Conservation (phyloP, 2,113 vertebrate species). For the Piaya cayana region DNA sequence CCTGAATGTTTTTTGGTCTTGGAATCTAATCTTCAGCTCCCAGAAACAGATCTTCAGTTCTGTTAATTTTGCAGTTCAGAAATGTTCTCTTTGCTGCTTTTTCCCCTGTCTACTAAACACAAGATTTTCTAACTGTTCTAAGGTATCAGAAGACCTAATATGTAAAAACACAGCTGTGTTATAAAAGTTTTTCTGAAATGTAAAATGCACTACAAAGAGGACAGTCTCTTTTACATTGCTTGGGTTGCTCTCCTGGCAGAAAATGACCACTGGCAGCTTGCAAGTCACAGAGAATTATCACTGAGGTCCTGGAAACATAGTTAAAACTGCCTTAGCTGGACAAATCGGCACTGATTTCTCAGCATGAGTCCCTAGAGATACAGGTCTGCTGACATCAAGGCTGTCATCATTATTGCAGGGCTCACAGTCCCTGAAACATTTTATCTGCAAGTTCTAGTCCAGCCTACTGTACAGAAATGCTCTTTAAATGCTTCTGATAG, state of each 20-base stretch:
- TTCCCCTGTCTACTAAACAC: neutral
- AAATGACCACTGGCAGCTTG: slow-evolving; percentile 12
- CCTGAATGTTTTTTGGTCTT: neutral
- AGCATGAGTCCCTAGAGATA: slow-evolving; percentile 1
- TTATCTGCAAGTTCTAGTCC: slow-evolving; percentile 28
- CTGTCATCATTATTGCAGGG: neutral
- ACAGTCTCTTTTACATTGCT: neutral
- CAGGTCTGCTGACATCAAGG: slow-evolving; percentile 17
- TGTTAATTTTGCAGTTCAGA: neutral
- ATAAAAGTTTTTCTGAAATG: slow-evolving; percentile 1
- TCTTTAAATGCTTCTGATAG: neutral
- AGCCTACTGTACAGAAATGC: neutral
- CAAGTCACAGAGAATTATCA: slow-evolving; percentile 20
- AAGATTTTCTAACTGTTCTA: slow-evolving; percentile 37
- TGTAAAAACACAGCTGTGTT: slow-evolving; percentile 26
- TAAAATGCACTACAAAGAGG: slow-evolving; percentile 35
- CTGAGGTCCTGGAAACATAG: slow-evolving; percentile 15
- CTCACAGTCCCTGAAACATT: neutral
- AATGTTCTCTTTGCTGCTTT: neutral
- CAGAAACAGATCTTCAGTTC: too few species aligned
- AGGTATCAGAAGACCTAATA: slow-evolving; percentile 16
- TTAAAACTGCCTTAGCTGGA: slow-evolving; percentile 9
- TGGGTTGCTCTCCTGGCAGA: slow-evolving; percentile 41
- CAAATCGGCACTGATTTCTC: neutral
- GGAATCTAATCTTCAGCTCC: neutral